Conservation (phyloP, 2,797 vertebrate species). For the Aeoliscus strigatus region DNA sequence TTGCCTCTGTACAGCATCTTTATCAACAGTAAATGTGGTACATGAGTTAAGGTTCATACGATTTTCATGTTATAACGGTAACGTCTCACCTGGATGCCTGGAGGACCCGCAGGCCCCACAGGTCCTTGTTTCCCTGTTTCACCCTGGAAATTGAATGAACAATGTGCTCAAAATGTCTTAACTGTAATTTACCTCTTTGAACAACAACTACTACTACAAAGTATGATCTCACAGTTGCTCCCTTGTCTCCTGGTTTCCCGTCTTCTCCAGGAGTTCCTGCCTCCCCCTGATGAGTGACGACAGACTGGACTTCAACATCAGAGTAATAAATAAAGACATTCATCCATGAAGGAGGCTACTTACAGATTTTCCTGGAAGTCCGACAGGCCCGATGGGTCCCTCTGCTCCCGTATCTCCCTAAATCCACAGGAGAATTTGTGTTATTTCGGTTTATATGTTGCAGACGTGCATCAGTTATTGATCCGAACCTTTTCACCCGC, state of each 20-base stretch:
- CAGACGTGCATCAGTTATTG: slow-evolving; percentile 13
- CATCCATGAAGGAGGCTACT: too few relatives aligned
- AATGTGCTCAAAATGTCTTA: too few relatives aligned
- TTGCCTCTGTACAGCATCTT: too few relatives aligned
- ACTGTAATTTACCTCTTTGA: not conserved
- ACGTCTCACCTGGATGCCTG: slow-evolving; percentile 67
- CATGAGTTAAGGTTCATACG: too few relatives aligned
- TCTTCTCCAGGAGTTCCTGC: slow-evolving; percentile 64
- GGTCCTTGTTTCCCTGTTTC: slow-evolving; percentile 77
- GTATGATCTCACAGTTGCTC: slow-evolving; percentile 62
- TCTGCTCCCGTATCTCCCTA: slow-evolving; percentile 71
- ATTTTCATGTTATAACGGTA: not conserved
- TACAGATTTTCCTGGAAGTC: slow-evolving; percentile 74
- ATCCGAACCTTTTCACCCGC: slow-evolving; percentile 66
- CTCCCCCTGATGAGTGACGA: slow-evolving; percentile 55
- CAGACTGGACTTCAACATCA: not conserved
- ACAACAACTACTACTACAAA: not conserved
- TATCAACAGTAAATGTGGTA: too few relatives aligned
- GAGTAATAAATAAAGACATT: not conserved
- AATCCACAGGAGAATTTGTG: slow-evolving; percentile 7
- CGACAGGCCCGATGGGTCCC: slow-evolving; percentile 67
- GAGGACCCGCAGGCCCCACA: slow-evolving; percentile 61
- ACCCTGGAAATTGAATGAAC: slow-evolving; percentile 53
- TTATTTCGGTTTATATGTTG: slow-evolving; percentile 8
- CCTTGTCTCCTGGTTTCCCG: slow-evolving; percentile 71